Conservation (phyloP, 1,140 invertebrate genomes). For the Euschistus heros region DNA sequence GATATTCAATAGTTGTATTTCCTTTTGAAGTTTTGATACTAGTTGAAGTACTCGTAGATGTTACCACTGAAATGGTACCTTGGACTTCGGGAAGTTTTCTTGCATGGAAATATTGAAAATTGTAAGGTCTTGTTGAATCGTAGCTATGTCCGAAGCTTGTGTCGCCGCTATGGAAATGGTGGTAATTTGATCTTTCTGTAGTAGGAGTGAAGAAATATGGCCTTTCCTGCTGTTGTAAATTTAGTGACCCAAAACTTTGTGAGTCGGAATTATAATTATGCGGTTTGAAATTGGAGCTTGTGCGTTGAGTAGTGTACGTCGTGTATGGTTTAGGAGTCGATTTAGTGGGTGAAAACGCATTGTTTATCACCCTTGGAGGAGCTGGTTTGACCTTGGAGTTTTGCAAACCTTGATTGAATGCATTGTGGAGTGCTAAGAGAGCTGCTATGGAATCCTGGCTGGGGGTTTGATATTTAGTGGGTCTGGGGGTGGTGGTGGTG, state of each 20-base stretch:
- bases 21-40: constrained; percentile 19
- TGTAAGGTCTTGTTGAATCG: constrained; percentile 19
- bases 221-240: constrained; percentile 10
- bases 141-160: constrained; percentile 21
- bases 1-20: not conserved
- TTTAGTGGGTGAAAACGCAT: constrained; percentile 13
- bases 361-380: constrained; percentile 19
- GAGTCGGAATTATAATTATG: constrained; percentile 6
- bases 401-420: constrained; percentile 27
- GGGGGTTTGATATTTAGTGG: constrained; percentile 25
- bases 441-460: constrained; percentile 30
- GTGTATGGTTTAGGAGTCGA: not conserved
- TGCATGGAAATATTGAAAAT: constrained; percentile 22
- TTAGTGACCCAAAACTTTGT: constrained; percentile 2
- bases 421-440: constrained; percentile 31
- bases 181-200: constrained; percentile 20
- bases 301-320: not conserved
- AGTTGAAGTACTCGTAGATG: constrained; percentile 28
- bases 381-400: constrained; percentile 14
- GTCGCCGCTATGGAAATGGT: constrained; percentile 19
- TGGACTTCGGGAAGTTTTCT: constrained; percentile 13
- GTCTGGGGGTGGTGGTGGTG: constrained; percentile 13
- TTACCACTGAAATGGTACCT: constrained; percentile 23
- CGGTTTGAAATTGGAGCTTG: not conserved
- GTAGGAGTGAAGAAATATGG: not conserved